Base-by-base conservation (phyloP, 2,113 vertebrate species). In the Gymnorhina tibicen region DNA sequence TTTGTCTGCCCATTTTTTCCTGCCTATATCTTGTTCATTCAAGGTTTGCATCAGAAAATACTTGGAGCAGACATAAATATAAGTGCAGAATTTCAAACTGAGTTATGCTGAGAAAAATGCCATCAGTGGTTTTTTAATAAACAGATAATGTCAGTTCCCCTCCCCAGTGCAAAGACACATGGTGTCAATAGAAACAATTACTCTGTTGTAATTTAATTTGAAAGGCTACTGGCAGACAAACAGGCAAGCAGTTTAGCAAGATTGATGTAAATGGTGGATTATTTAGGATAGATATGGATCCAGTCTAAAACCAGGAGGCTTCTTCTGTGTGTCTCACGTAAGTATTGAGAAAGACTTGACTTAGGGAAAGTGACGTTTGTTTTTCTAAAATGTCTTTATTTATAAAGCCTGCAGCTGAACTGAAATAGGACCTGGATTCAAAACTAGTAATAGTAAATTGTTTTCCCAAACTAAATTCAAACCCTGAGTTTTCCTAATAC, bases 171-270 rank as follows among this genome's bases (percentile, higher is more conserved):
- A 85, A 75, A 93, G 75, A 70, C 33, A 23, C 24, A 10, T 20
- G 24, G 72, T 88, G 64, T 77, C 92, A 90, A 80, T 59, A 80
- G 47, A 75, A 90, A 85, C 68, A 94, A 95, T 93, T 84, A 89
- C 76, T 91, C 89, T 44, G 53, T 21, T 68, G 82, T 79, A 67
- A 94, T 91, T 91, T 74, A 85, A 94, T 96, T 91, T 94, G 42
- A 85, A 85, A 89, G 67, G 37, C 46, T 85, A 20, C 62, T 93
- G 93, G 70, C 59, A 86, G 70, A 77, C 49, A 82, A 96, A 69
- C 46, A 72, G 49, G 46, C n/a, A 64, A 76, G 46, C 74, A 87
- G 55, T 83, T 94, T 87, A 91, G 49, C 30, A 70, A 94, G 85
- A 90, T 17, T 77, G 89, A 86, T 88, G 47, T 77, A 83, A 91